phyloP scores from a whole-genome alignment of 1,140 invertebrate genomes.

The Drosophila nikananu region DNA sequence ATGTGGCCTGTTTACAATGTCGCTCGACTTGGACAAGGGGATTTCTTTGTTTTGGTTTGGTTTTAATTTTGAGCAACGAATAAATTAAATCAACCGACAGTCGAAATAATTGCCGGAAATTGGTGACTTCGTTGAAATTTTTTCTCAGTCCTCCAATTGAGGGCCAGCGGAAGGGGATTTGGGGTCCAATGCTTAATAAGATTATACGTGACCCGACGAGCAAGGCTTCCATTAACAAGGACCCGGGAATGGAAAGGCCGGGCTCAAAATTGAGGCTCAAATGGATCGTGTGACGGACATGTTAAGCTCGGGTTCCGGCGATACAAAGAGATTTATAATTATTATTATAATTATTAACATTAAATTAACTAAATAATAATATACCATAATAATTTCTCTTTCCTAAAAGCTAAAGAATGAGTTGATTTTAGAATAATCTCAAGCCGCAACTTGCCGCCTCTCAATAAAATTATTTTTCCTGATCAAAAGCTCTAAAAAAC shows the following conservation, averaged over 20 bases:
- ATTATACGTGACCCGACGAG: constrained; percentile 46
- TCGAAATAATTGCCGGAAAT: constrained; percentile 81
- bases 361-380: not conserved
- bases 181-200: constrained; percentile 39
- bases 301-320: constrained; percentile 8
- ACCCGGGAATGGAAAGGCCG: too few relatives aligned
- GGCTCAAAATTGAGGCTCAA: constrained; percentile 18
- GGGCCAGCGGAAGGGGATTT: not conserved
- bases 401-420: not conserved
- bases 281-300: constrained; percentile 29
- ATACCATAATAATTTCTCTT: too few relatives aligned
- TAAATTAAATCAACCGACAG: constrained; percentile 84
- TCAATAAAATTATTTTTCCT: not conserved
- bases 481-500: not conserved
- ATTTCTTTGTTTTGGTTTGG: constrained; percentile 76
- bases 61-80: constrained; percentile 82
- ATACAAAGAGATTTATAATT: not conserved
- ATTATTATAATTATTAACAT: not conserved
- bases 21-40: constrained; percentile 76
- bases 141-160: constrained; percentile 22
- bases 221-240: constrained; percentile 29
- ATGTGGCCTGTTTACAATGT: constrained; percentile 69
- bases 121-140: constrained; percentile 68
- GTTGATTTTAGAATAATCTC: not conserved
- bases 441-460: not conserved